These are phyloP conservation scores for Umimayanthus chanpuru DNA, from an alignment of 92 coral and sea anemone species.

Conservation along the genomic window DNA sequence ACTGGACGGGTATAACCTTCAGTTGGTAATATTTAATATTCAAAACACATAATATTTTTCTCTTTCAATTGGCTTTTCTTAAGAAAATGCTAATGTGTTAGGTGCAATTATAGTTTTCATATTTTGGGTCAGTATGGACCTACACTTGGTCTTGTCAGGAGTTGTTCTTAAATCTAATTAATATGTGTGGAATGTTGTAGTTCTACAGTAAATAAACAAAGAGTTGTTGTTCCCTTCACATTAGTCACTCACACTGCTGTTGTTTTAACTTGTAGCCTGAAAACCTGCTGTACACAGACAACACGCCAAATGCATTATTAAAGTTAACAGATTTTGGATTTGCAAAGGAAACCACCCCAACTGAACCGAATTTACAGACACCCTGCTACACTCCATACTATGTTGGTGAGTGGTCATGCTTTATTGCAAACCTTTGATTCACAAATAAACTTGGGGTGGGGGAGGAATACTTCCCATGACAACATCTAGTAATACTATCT, in stretches of 20 bases:
- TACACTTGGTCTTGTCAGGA: no score
- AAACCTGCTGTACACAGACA: conserved; percentile 76
- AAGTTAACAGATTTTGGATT: conserved; percentile 99
- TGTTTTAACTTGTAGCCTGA: conserved; percentile 73
- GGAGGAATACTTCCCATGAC: no score
- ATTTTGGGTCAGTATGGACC: no score
- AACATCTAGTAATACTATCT: no score
- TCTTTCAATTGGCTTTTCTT: no score
- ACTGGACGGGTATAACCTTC: no score
- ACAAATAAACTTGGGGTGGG: no score
- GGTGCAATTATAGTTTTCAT: no score
- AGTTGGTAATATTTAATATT: no score
- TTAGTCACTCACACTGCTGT: background rate
- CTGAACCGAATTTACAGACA: conserved; percentile 78
- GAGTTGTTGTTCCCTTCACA: background rate
- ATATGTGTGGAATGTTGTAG: background rate
- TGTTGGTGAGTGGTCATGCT: conserved; percentile 73
- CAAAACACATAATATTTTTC: no score
- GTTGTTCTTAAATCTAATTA: background rate
- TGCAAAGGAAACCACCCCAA: conserved; percentile 82
- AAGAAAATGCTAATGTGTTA: no score
- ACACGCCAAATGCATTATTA: conserved; percentile 67
- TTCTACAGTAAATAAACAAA: background rate
- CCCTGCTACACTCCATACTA: conserved; percentile 98
- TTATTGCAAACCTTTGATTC: background rate